phyloP scores from a whole-genome alignment of 2,113 vertebrate genomes.

The Heterotis niloticus region DNA sequence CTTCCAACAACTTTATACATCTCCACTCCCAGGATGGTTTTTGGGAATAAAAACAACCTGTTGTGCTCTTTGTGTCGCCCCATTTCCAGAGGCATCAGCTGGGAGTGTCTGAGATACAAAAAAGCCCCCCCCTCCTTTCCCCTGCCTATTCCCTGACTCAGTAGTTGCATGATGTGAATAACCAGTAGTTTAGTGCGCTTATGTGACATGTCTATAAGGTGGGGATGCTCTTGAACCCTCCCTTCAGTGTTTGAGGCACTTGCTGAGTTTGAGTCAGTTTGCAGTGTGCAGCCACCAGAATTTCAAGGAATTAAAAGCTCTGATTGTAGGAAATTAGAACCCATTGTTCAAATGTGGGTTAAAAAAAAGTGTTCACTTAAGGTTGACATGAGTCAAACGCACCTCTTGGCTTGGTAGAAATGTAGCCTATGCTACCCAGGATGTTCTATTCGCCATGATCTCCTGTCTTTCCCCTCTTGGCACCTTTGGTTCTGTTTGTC shows the following conservation, averaged over 20 bases:
- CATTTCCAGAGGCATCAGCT: neutral
- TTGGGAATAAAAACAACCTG: neutral
- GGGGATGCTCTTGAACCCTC: neutral
- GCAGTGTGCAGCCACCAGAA: neutral
- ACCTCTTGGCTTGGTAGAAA: constrained; percentile 6
- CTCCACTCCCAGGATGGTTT: neutral
- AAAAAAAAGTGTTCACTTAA: neutral
- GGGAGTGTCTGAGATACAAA: constrained; percentile 11
- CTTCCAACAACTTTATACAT: neutral
- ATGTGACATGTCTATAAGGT: neutral
- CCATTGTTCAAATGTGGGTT: neutral
- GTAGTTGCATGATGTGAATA: neutral
- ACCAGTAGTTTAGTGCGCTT: neutral
- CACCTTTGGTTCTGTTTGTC: neutral
- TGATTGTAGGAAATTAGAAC: neutral
- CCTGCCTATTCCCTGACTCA: neutral
- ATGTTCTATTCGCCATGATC: neutral
- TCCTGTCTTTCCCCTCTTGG: neutral
- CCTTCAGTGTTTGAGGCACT: constrained; percentile 16
- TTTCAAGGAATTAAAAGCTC: neutral
- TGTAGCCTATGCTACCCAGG: neutral
- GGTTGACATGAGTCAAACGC: neutral
- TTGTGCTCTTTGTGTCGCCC: neutral
- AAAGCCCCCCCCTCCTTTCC: neutral
- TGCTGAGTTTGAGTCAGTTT: constrained; percentile 20